Conservation (phyloP, 2,113 vertebrate species). For the Indicator maculatus region DNA sequence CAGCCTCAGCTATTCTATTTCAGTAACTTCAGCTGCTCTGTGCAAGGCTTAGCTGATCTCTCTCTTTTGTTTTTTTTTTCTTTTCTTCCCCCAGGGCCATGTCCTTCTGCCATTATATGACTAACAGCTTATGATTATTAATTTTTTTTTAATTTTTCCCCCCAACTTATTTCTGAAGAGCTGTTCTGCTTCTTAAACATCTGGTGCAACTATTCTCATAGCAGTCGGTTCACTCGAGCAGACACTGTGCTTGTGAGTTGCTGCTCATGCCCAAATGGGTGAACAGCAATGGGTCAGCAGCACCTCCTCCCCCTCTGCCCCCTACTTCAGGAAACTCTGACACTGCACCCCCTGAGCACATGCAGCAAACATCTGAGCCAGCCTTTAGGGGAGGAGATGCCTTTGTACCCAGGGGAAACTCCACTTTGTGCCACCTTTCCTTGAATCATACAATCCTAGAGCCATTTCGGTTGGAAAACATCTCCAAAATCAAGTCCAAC, state of each 20-base stretch:
- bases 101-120: neutral
- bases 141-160: neutral
- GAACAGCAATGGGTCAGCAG: neutral
- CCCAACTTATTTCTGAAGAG: neutral
- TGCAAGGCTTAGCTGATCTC: neutral
- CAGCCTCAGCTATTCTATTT: neutral
- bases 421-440: neutral
- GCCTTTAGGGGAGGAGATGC: neutral
- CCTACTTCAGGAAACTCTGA: neutral
- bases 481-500: too few species aligned
- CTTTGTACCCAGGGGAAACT: neutral
- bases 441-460: neutral
- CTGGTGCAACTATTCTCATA: neutral
- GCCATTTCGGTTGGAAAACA: too few species aligned
- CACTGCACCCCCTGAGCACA: fast-evolving
- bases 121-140: neutral
- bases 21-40: neutral
- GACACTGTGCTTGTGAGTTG: neutral
- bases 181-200: neutral
- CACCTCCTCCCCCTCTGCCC: too few species aligned
- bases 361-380: neutral
- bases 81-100: neutral
- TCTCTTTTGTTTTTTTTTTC: neutral
- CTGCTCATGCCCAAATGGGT: neutral
- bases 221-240: neutral